These are phyloP conservation scores for Coracias cyanogaster DNA, from an alignment of 2,797 vertebrate species.

Conservation along the genomic window DNA sequence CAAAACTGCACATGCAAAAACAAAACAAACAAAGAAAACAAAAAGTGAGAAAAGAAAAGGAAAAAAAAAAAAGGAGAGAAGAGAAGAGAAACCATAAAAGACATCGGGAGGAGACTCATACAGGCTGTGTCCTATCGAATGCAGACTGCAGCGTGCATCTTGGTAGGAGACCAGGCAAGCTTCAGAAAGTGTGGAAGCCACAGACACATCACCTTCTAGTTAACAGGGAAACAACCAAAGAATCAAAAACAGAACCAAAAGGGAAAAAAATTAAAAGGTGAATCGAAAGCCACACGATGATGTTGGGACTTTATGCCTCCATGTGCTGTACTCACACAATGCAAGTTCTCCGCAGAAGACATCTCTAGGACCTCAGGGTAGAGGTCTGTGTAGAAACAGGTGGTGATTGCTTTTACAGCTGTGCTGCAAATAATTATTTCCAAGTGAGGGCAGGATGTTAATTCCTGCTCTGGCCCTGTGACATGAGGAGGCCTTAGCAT, in stretches of 20 bases:
- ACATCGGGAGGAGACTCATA: constrained; percentile 47
- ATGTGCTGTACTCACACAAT: neutral
- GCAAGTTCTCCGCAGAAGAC: neutral
- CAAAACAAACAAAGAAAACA: constrained; percentile 82
- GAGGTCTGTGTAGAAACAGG: neutral
- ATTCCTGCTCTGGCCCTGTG: neutral
- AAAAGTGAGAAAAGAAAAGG: constrained; percentile 80
- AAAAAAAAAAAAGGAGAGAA: constrained; percentile 62
- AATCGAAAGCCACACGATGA: neutral
- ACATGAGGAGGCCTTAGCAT: neutral
- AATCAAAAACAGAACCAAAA: neutral
- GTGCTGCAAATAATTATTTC: neutral
- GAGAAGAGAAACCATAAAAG: constrained; percentile 73
- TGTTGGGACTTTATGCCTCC: neutral
- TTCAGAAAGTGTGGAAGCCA: constrained; percentile 31
- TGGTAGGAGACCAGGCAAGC: constrained; percentile 20
- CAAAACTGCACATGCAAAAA: constrained; percentile 97
- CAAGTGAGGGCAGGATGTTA: neutral
- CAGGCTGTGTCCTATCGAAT: neutral
- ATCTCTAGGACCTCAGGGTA: neutral
- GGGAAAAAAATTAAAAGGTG: neutral
- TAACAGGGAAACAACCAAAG: neutral
- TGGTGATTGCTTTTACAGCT: neutral
- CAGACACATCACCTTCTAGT: constrained; percentile 5
- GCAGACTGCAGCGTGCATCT: constrained; percentile 28